Evolutionary conservation across 1,140 invertebrate species (phyloP).

Genomic region (Heterodera carotae): DNA sequence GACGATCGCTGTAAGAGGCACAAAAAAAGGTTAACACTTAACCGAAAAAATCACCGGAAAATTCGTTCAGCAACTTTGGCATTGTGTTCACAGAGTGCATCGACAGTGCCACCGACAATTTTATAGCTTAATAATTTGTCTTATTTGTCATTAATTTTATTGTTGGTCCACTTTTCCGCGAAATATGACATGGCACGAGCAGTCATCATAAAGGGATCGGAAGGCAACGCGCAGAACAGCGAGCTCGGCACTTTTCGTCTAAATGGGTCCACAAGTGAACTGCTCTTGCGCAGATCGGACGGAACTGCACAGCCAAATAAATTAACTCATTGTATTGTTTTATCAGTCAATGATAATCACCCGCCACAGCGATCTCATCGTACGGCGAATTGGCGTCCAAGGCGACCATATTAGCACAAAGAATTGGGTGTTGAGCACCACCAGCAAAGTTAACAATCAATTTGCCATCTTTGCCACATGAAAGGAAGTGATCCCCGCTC

Average conservation of each 20-base stretch:
- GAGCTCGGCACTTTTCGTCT: slow-evolving; percentile 31
- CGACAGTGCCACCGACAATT: slow-evolving; percentile 38
- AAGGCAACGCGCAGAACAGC: slow-evolving; percentile 28
- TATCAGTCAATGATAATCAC: slow-evolving; percentile 1
- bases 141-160: background rate
- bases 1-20: background rate
- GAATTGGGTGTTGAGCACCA: slow-evolving; percentile 27
- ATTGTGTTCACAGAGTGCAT: slow-evolving; percentile 37
- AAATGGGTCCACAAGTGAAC: slow-evolving; percentile 28
- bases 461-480: slow-evolving; percentile 49
- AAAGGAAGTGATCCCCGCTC: slow-evolving; percentile 42
- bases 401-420: slow-evolving; percentile 39
- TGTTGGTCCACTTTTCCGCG: slow-evolving; percentile 41
- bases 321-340: background rate
- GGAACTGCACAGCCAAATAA: slow-evolving; percentile 31
- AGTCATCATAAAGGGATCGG: slow-evolving; percentile 22
- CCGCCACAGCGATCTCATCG: slow-evolving; percentile 35
- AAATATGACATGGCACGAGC: slow-evolving; percentile 22
- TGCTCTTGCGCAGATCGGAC: slow-evolving; percentile 18
- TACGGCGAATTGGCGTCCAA: slow-evolving; percentile 30
- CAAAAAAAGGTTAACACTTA: no score
- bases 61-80: slow-evolving; percentile 34
- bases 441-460: slow-evolving; percentile 39
- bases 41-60: slow-evolving; percentile 1
- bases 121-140: slow-evolving; percentile 25